These are phyloP conservation scores for Ancistrus triradiatus DNA, from an alignment of 2,113 vertebrate species.

Conservation along the genomic window DNA sequence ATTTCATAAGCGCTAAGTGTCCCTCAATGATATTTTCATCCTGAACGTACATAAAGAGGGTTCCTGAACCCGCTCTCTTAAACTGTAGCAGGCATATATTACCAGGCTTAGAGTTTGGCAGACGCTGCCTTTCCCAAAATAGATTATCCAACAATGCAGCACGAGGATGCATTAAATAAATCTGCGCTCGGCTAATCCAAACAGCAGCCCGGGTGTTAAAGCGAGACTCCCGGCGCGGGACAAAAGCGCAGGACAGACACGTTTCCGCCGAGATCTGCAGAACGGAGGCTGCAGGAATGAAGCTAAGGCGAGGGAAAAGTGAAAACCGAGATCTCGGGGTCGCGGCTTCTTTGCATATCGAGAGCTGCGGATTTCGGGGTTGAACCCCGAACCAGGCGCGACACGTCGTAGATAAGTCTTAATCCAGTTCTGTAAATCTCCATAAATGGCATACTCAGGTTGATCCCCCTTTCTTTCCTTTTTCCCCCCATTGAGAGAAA, in stretches of 20 bases:
- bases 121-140: conserved; percentile 73
- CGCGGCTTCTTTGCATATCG: conserved; percentile 1
- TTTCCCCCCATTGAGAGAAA: conserved; percentile 69
- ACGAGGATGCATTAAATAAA: conserved; percentile 81
- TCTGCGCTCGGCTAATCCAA: conserved; percentile 75
- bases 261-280: conserved; percentile 71
- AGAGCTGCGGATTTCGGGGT: conserved; percentile 20
- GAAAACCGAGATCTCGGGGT: neutral
- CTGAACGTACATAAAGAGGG: conserved; percentile 74
- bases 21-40: conserved; percentile 61
- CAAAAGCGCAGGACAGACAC: conserved; percentile 63
- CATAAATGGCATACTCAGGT: conserved; percentile 76
- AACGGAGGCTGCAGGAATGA: conserved; percentile 49
- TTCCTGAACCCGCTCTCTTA: conserved; percentile 74
- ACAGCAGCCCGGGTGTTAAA: conserved; percentile 72
- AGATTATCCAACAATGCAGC: conserved; percentile 75
- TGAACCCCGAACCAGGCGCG: conserved; percentile 66
- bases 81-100: conserved; percentile 80
- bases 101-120: conserved; percentile 77
- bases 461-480: conserved; percentile 67
- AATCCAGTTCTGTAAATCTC: conserved; percentile 77
- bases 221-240: conserved; percentile 63
- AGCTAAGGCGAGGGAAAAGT: conserved; percentile 68
- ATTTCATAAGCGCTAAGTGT: conserved; percentile 60
- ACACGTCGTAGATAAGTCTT: conserved; percentile 77